Base-by-base conservation (phyloP, 1,140 invertebrate genomes). In the Danaus plexippus region DNA sequence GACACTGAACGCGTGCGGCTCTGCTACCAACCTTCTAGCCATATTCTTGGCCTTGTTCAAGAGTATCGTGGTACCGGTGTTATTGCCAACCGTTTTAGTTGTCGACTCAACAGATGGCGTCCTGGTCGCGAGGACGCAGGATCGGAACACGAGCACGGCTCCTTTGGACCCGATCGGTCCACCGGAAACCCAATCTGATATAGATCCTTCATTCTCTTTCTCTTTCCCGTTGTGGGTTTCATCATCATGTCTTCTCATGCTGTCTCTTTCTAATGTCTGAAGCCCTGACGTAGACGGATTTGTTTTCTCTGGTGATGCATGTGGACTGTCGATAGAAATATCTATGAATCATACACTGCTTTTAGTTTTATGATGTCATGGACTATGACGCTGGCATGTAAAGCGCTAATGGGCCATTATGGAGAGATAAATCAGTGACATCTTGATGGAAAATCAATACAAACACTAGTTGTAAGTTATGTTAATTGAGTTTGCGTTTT, bases 101-200 rank as follows among this genome's bases (percentile, higher is more conserved):
- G 78, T 73, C 0, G 80, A 80, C 41, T 85, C 84, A 74, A 85
- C 75, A 1, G 82, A 84, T 7, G 82, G 80, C 22, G 82, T 80
- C 40, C 75, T 60, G 7, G 82, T 80, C 3, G 89, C 89, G 50
- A 90, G 73, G 11, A 89, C 89, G 52, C 89, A 89, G 60, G 88
- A 89, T 61, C 88, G 72, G 69, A 90, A 90, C 22, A 90, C 75
- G 32, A 90, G 80, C 13, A 89, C 81, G 10, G 89, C 83, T 45
- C 77, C 85, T 50, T 88, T 88, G 5, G 88, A 85, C 8, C 89
- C 89, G 52, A 89, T 63, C 1, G 81, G 79, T 1, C 89, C 89
- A 2, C 89, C 89, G 18, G 85, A 77, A 9, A 90, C 71, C 89
- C 89, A 90, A 75, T 78, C 80, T 88, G 90, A 69, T 89, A 94